Evolutionary conservation across 2,888 invertebrate genomes (phyloP), one percentile per base, ranked within the genome.

Genomic region (Serripes groenlandicus): DNA sequence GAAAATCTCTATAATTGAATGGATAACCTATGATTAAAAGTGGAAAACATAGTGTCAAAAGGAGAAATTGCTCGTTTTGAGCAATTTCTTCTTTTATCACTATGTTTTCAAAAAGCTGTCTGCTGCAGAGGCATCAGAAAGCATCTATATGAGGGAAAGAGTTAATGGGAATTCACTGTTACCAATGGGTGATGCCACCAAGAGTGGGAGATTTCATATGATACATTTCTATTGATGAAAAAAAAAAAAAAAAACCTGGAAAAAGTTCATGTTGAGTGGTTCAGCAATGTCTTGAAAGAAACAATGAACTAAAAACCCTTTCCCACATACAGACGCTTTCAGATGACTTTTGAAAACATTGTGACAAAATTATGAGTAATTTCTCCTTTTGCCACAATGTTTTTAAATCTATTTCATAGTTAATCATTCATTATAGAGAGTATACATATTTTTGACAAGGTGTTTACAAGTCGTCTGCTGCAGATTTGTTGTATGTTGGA

Each of bases 31-130:
- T n/a, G n/a, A n/a, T n/a, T n/a, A n/a, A n/a, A n/a, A n/a, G 9
- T 60, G 3, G 60, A 60, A 60, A 60, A 60, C 60, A 60, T 30
- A 30, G 30, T 60, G 30, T 11, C 5, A 30, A 60, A 60, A 60
- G 5, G 28, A 60, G 60, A 28, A 30, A 30, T 30, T 60, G 30
- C 60, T 60, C 15, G 30, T 60, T 9, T 18, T 4, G 11, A 3
- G 32, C 28, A 30, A 18, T 60, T 60, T 60, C 32, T 30, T 0
- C 28, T 60, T 28, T 60, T 30, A 18, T 21, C 21, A 49, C 60
- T 1, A 60, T 4, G 28, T 60, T 60, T 28, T 60, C 18, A 18
- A 18, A 54, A 54, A n/a, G n/a, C n/a, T n/a, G n/a, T n/a, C n/a
- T n/a, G n/a, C n/a, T n/a, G n/a, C n/a, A n/a, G n/a, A n/a, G n/a